Evolutionary conservation across 2,113 vertebrate genomes (phyloP).

Genomic region (Notothenia rossii): DNA sequence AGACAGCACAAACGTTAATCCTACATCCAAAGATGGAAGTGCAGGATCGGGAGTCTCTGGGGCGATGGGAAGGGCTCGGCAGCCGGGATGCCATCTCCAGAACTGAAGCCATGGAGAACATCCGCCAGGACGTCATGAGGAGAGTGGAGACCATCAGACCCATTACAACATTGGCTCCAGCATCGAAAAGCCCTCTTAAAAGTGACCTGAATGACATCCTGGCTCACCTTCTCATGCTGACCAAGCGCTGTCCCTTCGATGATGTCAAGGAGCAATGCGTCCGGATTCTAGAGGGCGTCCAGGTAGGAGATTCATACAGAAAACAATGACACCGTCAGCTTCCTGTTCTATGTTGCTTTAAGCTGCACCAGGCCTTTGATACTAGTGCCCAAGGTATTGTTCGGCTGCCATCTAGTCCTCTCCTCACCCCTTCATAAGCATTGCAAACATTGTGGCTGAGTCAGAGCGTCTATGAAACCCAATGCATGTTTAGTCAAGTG

Average conservation of each 20-base stretch:
- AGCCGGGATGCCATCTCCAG: slow-evolving; percentile 87
- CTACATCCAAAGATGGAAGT: slow-evolving; percentile 85
- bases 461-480: not conserved
- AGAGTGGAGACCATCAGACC: slow-evolving; percentile 83
- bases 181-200: slow-evolving; percentile 37
- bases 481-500: slow-evolving; percentile 23
- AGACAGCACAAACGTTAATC: slow-evolving; percentile 55
- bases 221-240: slow-evolving; percentile 92
- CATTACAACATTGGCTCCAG: slow-evolving; percentile 32
- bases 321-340: not conserved
- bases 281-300: slow-evolving; percentile 86
- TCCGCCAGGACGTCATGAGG: slow-evolving; percentile 87
- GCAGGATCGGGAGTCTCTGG: slow-evolving; percentile 85
- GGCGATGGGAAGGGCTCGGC: slow-evolving; percentile 89
- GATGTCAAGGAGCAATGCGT: slow-evolving; percentile 88
- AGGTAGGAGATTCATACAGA: slow-evolving; percentile 83
- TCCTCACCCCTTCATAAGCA: slow-evolving; percentile 63
- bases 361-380: not conserved
- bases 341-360: not conserved
- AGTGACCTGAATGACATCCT: slow-evolving; percentile 88
- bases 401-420: slow-evolving; percentile 48
- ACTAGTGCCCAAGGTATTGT: slow-evolving; percentile 32
- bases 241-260: slow-evolving; percentile 91
- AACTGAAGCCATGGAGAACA: slow-evolving; percentile 87
- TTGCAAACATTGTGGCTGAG: slow-evolving; percentile 53